These are phyloP conservation scores for Conus betulinus DNA, from an alignment of 1,140 invertebrate species.

Conservation along the genomic window DNA sequence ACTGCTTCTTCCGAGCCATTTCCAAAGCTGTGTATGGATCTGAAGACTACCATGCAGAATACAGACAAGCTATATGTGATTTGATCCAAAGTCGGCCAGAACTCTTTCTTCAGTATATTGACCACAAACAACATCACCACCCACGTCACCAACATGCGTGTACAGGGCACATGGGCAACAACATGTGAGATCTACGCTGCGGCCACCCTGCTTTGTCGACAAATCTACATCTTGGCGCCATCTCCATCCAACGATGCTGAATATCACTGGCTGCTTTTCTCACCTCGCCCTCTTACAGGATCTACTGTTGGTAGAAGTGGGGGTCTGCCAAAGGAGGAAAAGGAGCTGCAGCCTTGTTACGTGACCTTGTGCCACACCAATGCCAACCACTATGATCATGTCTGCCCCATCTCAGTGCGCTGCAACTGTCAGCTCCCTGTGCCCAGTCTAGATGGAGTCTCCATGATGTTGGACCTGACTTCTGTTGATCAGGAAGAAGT, in stretches of 20 bases:
- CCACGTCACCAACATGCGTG: conserved; percentile 56
- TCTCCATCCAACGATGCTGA: conserved; percentile 48
- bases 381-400: conserved; percentile 66
- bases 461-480: conserved; percentile 52
- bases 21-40: conserved; percentile 68
- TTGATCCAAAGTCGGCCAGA: conserved; percentile 57
- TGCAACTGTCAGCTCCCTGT: conserved; percentile 58
- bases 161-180: conserved; percentile 64
- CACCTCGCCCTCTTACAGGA: neutral
- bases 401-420: conserved; percentile 37
- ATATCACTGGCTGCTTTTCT: conserved; percentile 67
- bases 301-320: neutral
- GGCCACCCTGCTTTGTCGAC: conserved; percentile 62
- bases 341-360: conserved; percentile 45
- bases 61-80: conserved; percentile 64
- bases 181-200: conserved; percentile 70
- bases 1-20: conserved; percentile 70
- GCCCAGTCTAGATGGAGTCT: conserved; percentile 52
- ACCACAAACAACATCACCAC: conserved; percentile 39
- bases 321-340: neutral
- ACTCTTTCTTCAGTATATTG: conserved; percentile 66
- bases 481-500: neutral
- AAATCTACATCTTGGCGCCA: conserved; percentile 68
- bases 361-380: conserved; percentile 66
- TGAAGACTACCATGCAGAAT: conserved; percentile 62